Evolutionary conservation across 2,797 vertebrate species (phyloP), one percentile per base, ranked within the genome.

Genomic region (Catharus ustulatus): DNA sequence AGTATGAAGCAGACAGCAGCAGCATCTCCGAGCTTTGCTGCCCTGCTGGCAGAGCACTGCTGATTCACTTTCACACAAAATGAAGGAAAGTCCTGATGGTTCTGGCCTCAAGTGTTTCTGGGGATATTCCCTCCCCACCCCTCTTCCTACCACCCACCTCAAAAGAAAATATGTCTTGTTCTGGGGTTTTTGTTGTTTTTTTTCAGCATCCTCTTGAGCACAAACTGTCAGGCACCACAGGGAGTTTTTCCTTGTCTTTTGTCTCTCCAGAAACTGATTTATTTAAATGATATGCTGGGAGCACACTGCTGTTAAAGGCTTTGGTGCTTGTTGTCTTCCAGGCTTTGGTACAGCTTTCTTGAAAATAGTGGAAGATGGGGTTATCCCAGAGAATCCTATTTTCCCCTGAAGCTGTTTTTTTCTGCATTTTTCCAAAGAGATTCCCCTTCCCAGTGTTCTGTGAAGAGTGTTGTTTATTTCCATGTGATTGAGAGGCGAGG

Each of bases 171-270:
- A 73, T 46, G 59, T 90, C 87, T 88, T 91, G 40, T 86, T 92
- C 51, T 79, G 83, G 29, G 8, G 2, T 27, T 1, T 40, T 40
- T 2, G 51, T 29, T 51, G 26, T 55, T 87, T 73, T 90, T 90
- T 81, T 93, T 26, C 77, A 51, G 57, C 52, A 63, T 94, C 66
- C 63, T 88, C 67, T 91, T 91, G 64, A 86, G 76, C 55, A 71
- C 18, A 13, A 95, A 75, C 77, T 94, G 80, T 90, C 71, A 90
- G 85, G 87, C 89, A 64, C 91, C 9, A 19, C 74, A 49, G 91
- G 89, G 94, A 94, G 64, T 77, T 96, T 93, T 94, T 91, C 62
- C 82, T 91, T 73, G 49, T 90, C 94, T 96, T 95, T 96, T 96
- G 94, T 94, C 94, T 91, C 74, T 82, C 64, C 57, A 66, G 83